Percentiles rank a stretch among this genome's conserved stretches.
Conservation (phyloP, 2,888 invertebrate species). For the Eupithecia abbreviata region DNA sequence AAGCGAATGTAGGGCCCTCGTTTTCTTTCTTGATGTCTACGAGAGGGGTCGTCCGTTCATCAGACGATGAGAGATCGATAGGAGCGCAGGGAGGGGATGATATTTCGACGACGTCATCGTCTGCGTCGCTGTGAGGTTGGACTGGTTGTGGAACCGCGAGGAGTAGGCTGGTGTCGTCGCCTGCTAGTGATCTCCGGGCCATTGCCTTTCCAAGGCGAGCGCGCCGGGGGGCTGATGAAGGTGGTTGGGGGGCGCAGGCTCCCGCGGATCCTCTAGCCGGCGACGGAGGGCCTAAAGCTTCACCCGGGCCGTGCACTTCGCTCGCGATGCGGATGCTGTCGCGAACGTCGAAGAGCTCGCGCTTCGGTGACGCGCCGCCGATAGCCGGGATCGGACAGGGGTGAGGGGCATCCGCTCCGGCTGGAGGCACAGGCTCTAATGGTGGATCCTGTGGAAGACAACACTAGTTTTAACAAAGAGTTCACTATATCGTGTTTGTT, state of each 20-base stretch:
- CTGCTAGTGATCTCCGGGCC: slow-evolving; percentile 85
- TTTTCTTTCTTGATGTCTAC: slow-evolving; percentile 80
- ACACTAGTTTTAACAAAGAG: slow-evolving; percentile 1
- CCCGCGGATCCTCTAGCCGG: slow-evolving; percentile 88
- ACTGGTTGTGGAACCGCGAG: slow-evolving; percentile 65
- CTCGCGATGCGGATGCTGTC: slow-evolving; percentile 69
- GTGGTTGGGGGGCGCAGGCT: slow-evolving; percentile 85
- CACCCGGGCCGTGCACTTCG: slow-evolving; percentile 67
- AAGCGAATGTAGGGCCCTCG: slow-evolving; percentile 70
- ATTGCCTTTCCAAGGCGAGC: slow-evolving; percentile 85
- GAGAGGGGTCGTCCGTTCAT: slow-evolving; percentile 74
- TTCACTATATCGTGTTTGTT: not conserved
- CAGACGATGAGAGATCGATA: slow-evolving; percentile 79
- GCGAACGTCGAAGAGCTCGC: slow-evolving; percentile 72
- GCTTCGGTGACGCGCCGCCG: slow-evolving; percentile 78
- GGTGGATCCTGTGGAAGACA: slow-evolving; percentile 71
- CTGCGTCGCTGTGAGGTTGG: slow-evolving; percentile 74
- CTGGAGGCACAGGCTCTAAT: slow-evolving; percentile 69
- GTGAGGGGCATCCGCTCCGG: slow-evolving; percentile 72
- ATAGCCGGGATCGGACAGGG: slow-evolving; percentile 72
- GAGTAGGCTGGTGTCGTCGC: slow-evolving; percentile 81
- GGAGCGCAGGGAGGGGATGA: slow-evolving; percentile 75
- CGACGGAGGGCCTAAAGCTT: slow-evolving; percentile 85
- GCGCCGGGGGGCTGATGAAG: slow-evolving; percentile 71
- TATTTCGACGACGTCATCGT: slow-evolving; percentile 80